Evolutionary conservation across 2,888 invertebrate genomes (phyloP).

Genomic region (Tetanocera ferruginea): DNA sequence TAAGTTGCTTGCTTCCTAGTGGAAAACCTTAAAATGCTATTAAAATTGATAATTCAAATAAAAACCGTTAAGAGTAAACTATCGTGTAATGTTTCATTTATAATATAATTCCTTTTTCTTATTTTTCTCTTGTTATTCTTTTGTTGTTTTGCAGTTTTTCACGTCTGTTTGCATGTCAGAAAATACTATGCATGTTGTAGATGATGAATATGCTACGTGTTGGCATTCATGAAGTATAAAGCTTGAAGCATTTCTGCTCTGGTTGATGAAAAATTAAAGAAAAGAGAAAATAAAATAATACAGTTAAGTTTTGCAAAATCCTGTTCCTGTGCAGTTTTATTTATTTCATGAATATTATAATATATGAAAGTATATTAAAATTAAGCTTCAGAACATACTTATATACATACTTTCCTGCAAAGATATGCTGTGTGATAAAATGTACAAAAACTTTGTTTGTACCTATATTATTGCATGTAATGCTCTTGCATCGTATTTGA

Average conservation of each 20-base stretch:
- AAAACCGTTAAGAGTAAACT: not conserved
- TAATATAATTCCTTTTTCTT: too few relatives aligned
- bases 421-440: not conserved
- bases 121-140: not conserved
- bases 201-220: not conserved
- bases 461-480: not conserved
- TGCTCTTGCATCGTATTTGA: conserved; percentile 49
- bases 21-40: not conserved
- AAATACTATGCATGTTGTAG: not conserved
- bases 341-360: too few relatives aligned
- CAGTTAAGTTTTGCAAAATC: not conserved
- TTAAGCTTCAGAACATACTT: conserved; percentile 6
- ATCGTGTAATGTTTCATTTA: not conserved
- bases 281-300: not conserved
- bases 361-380: not conserved
- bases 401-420: not conserved
- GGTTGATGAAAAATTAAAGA: not conserved
- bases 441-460: not conserved
- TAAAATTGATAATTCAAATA: not conserved
- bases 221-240: not conserved
- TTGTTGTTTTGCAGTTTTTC: not conserved
- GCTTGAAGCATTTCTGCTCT: not conserved
- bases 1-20: not conserved
- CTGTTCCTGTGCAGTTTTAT: not conserved
- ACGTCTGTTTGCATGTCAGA: not conserved